Conservation (phyloP, 1,140 invertebrate species). For the Drosophila pandora region DNA sequence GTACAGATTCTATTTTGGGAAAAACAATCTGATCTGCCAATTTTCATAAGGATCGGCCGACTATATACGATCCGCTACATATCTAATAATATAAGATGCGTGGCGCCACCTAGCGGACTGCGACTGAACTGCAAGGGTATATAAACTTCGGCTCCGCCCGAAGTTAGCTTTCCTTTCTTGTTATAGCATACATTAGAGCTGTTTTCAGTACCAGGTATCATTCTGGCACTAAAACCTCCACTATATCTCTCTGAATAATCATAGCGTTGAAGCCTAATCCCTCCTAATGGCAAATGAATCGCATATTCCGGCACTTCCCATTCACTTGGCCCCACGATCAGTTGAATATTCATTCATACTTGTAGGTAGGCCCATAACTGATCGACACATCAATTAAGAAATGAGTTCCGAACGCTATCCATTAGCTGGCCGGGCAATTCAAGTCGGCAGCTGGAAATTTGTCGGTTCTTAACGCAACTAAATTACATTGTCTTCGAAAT, state of each 20-base stretch:
- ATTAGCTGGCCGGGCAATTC: constrained; percentile 63
- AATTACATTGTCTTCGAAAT: constrained; percentile 11
- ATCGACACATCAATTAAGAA: constrained; percentile 80
- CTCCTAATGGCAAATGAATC: constrained; percentile 30
- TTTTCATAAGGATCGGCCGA: too few relatives aligned
- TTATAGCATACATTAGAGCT: too few relatives aligned
- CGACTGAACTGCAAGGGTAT: too few relatives aligned
- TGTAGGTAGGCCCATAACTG: constrained; percentile 38
- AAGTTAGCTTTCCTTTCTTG: too few relatives aligned
- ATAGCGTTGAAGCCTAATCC: neutral
- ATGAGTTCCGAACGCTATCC: constrained; percentile 60
- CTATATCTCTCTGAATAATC: too few relatives aligned
- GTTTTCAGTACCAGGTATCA: neutral
- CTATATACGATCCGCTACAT: too few relatives aligned
- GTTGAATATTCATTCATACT: constrained; percentile 33
- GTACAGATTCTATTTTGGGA: too few relatives aligned
- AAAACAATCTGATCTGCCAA: too few relatives aligned
- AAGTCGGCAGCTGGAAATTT: constrained; percentile 71
- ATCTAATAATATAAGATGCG: too few relatives aligned
- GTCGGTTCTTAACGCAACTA: constrained; percentile 16
- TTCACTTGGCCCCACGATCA: constrained; percentile 12
- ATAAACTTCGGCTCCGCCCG: too few relatives aligned
- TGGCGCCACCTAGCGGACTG: too few relatives aligned
- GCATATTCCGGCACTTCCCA: constrained; percentile 14
- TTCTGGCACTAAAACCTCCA: neutral